phyloP scores from a whole-genome alignment of 2,113 vertebrate species.

The Scolopax mira region DNA sequence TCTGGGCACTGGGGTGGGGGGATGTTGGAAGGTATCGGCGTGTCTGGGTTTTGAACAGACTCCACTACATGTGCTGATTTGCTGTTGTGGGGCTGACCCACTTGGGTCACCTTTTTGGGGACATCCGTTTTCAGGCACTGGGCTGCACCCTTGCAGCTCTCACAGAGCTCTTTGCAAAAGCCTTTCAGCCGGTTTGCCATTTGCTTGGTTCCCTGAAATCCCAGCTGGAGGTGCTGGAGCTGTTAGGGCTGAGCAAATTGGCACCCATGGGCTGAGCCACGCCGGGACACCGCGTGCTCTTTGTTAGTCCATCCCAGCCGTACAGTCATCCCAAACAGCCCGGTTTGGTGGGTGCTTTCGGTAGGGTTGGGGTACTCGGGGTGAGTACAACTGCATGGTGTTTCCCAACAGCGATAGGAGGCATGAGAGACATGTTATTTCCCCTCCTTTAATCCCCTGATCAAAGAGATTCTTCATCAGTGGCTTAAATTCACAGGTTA shows the following conservation, averaged over 20 bases:
- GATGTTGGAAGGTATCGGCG: rapidly evolving
- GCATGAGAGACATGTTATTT: not conserved
- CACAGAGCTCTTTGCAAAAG: not conserved
- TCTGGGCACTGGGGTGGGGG: rapidly evolving
- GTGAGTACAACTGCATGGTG: not conserved
- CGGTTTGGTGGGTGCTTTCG: not conserved
- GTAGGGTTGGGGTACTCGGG: not conserved
- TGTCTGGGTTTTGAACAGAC: not conserved
- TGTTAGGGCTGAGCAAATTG: not conserved
- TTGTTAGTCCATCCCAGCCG: constrained; percentile 35
- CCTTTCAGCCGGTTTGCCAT: not conserved
- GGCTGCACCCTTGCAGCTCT: not conserved
- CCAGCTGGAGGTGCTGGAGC: not conserved
- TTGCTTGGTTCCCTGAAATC: not conserved
- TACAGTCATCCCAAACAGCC: constrained; percentile 36
- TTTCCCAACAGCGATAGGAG: not conserved
- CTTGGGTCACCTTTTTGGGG: not conserved
- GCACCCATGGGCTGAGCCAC: not conserved
- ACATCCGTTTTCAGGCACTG: rapidly evolving
- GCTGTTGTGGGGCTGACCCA: not conserved
- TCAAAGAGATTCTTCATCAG: constrained; percentile 18
- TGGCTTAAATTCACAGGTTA: not conserved
- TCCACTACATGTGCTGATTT: not conserved
- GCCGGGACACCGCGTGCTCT: not conserved
- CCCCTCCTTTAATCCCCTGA: not conserved